Conservation (phyloP, 2,113 vertebrate genomes). For the Dromas ardeola region DNA sequence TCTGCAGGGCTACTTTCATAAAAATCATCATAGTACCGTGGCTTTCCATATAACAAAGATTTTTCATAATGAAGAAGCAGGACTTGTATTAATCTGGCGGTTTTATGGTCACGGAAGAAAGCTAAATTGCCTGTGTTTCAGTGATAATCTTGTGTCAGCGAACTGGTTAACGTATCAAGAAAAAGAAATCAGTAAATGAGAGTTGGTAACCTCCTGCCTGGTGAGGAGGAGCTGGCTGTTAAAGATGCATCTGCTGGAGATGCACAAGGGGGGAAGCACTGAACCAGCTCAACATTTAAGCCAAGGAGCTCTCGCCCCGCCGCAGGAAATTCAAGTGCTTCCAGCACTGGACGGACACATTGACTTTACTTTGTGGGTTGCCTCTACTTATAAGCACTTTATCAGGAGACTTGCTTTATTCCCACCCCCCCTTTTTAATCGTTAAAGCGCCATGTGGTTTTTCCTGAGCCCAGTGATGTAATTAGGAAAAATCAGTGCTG, state of each 20-base stretch:
- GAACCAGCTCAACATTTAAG: background rate
- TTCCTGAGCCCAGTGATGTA: background rate
- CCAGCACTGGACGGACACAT: background rate
- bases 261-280: background rate
- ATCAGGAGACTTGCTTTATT: background rate
- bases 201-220: background rate
- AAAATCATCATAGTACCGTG: background rate
- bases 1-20: background rate
- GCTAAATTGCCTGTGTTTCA: background rate
- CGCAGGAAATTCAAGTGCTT: background rate
- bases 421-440: background rate
- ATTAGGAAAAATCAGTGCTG: background rate
- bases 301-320: background rate
- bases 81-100: background rate
- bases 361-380: background rate
- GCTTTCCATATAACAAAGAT: background rate
- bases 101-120: background rate
- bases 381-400: background rate
- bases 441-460: background rate
- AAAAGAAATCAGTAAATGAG: background rate
- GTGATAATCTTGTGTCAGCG: background rate
- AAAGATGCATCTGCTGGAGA: background rate
- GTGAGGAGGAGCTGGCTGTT: background rate
- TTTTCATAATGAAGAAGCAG: background rate
- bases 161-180: background rate